phyloP scores from a whole-genome alignment of 1,140 invertebrate species.

The Venturia canescens region DNA sequence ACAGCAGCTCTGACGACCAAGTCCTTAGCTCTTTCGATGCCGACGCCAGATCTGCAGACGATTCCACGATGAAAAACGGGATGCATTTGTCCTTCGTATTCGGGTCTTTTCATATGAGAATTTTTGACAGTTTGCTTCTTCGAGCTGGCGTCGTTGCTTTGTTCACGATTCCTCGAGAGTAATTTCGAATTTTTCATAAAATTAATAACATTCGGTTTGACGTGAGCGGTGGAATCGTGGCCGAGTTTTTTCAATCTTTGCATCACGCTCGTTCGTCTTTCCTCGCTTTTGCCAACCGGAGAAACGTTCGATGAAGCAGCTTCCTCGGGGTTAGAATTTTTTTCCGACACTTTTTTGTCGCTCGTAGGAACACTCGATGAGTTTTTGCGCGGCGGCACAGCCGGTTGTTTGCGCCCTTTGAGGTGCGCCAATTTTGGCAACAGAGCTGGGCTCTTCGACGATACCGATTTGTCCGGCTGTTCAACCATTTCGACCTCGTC shows the following conservation, averaged over 20 bases:
- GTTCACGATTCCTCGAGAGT: conserved; percentile 64
- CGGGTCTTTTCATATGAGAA: conserved; percentile 62
- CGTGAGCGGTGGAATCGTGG: conserved; percentile 63
- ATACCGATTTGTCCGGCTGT: conserved; percentile 54
- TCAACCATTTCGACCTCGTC: conserved; percentile 68
- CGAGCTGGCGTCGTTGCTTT: conserved; percentile 44
- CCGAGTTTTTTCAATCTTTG: conserved; percentile 68
- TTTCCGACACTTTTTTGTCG: background rate
- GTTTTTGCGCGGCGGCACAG: conserved; percentile 68
- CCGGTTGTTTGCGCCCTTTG: conserved; percentile 67
- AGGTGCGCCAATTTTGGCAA: conserved; percentile 70
- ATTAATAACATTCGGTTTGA: conserved; percentile 69
- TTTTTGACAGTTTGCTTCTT: conserved; percentile 42
- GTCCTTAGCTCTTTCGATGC: conserved; percentile 77
- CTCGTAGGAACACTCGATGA: background rate
- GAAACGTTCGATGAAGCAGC: background rate
- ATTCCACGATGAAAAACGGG: conserved; percentile 68
- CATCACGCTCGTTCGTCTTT: conserved; percentile 62
- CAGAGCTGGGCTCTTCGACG: conserved; percentile 67
- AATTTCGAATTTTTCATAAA: conserved; percentile 67
- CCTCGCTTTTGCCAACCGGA: conserved; percentile 52
- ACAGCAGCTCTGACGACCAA: conserved; percentile 77
- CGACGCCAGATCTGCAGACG: conserved; percentile 72
- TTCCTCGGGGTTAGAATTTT: background rate
- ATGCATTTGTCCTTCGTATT: conserved; percentile 55